phyloP scores from a whole-genome alignment of 2,797 vertebrate species.

The Paratrypauchen microcephalus region DNA sequence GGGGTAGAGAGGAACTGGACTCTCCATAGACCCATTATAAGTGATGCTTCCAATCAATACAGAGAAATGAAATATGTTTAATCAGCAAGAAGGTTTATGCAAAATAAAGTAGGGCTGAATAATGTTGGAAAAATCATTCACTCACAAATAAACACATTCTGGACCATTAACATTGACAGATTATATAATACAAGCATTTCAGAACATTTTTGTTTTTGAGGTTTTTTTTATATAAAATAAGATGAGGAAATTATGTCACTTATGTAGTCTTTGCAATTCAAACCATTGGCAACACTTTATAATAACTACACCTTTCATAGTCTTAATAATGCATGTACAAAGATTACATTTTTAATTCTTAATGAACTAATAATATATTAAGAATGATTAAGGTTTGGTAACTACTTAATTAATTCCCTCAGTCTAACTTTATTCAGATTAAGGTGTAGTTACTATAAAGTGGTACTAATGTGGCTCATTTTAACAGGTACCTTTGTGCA shows the following conservation, averaged over 20 bases:
- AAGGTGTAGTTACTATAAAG: too few relatives aligned
- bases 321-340: too few relatives aligned
- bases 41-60: slow-evolving; percentile 82
- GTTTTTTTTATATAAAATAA: too few relatives aligned
- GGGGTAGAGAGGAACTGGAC: slow-evolving; percentile 91
- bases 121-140: background rate
- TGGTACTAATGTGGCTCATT: background rate
- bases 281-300: too few relatives aligned
- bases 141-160: background rate
- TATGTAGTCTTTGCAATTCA: too few relatives aligned
- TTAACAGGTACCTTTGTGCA: slow-evolving; percentile 84
- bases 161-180: background rate
- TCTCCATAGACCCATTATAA: slow-evolving; percentile 98
- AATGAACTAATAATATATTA: too few relatives aligned
- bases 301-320: too few relatives aligned
- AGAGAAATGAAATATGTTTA: slow-evolving; percentile 9
- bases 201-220: background rate
- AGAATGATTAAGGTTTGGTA: too few relatives aligned
- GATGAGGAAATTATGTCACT: too few relatives aligned
- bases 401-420: too few relatives aligned
- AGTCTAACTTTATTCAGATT: too few relatives aligned
- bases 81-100: background rate
- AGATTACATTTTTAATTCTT: too few relatives aligned
- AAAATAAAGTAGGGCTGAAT: background rate
- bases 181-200: background rate